Conservation (phyloP, 1,140 invertebrate species). For the Drosophila chauvacae region DNA sequence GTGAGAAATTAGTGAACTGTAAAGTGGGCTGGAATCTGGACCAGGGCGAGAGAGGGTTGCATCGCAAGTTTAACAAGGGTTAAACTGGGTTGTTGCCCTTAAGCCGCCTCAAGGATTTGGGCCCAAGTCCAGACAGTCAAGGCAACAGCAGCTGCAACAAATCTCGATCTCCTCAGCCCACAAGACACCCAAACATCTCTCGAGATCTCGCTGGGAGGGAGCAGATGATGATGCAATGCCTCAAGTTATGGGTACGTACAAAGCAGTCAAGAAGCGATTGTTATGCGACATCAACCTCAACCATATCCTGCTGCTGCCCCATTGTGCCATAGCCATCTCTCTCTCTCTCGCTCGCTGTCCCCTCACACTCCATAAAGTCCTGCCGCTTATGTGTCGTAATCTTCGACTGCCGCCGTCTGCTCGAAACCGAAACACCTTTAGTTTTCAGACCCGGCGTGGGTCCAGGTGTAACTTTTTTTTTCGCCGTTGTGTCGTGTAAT, state of each 20-base stretch:
- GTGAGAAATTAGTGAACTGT: constrained; percentile 64
- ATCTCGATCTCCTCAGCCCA: constrained; percentile 37
- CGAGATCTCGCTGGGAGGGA: constrained; percentile 53
- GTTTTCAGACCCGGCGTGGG: constrained; percentile 60
- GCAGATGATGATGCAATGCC: constrained; percentile 71
- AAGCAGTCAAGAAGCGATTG: constrained; percentile 51
- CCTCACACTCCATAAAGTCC: constrained; percentile 42
- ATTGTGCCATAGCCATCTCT: constrained; percentile 26
- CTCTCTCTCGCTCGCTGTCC: neutral
- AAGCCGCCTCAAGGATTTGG: constrained; percentile 48
- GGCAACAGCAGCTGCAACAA: constrained; percentile 32
- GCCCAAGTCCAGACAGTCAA: constrained; percentile 17
- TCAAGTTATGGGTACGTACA: constrained; percentile 43
- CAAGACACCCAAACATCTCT: constrained; percentile 63
- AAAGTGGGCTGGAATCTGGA: constrained; percentile 62
- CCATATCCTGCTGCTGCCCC: constrained; percentile 35
- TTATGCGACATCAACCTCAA: constrained; percentile 59
- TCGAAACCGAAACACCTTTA: constrained; percentile 73
- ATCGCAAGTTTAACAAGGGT: constrained; percentile 68
- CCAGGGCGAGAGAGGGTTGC: constrained; percentile 53
- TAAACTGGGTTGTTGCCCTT: constrained; percentile 63
- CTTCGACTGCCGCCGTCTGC: constrained; percentile 58
- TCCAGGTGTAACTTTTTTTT: constrained; percentile 76
- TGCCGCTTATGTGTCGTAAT: constrained; percentile 72
- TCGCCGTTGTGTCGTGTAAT: constrained; percentile 39